Evolutionary conservation across 2,113 vertebrate genomes (phyloP), one percentile per base, ranked within the genome.

Genomic region (Polypterus senegalus): DNA sequence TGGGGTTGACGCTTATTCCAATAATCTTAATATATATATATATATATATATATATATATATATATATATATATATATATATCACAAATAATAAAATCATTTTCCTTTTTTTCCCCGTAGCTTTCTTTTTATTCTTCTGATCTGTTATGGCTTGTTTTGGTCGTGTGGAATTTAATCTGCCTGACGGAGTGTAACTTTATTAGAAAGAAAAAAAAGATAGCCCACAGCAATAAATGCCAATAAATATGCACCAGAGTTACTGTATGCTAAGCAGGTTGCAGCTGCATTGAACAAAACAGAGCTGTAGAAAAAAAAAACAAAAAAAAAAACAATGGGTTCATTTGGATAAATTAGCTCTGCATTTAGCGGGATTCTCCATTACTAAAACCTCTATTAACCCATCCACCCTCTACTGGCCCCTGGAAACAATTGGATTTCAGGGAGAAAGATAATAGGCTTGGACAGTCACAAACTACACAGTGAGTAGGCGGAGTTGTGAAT

Each of bases 1-100:
- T 66, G 63, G 79, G 83, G 84, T 52, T 76, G 86, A 86, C 79
- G 73, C 83, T 88, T 90, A 87, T 91, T 83, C 83, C 85, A 88
- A 89, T 78, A 73, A 82, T 79, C 70, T 77, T 76, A 74, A 77
- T 80, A 84, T 86, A 76, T 77, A 83, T 79, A 79, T 80, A 78
- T 79, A 76, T 82, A 78, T 83, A 79, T 80, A 78, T 79, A 76
- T 82, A 78, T 83, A 79, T 80, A 78, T 79, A 77, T 80, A 84
- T 86, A 76, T 77, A 83, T 79, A 77, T 80, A 84, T 86, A 76
- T 77, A 83, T 79, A 79, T 80, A 78, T 79, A 76, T 82, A 78
- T 83, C 78, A 66, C 73, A 62, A 54, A 73, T 79, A 83, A 82
- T 80, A 83, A 80, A 76, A 84, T 54, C 45, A 47, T 79, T 78